A percentile compares a stretch with the other conserved stretches of the same genome.
Conservation (phyloP, 1,140 invertebrate genomes). For the Andrena cerasifolii region DNA sequence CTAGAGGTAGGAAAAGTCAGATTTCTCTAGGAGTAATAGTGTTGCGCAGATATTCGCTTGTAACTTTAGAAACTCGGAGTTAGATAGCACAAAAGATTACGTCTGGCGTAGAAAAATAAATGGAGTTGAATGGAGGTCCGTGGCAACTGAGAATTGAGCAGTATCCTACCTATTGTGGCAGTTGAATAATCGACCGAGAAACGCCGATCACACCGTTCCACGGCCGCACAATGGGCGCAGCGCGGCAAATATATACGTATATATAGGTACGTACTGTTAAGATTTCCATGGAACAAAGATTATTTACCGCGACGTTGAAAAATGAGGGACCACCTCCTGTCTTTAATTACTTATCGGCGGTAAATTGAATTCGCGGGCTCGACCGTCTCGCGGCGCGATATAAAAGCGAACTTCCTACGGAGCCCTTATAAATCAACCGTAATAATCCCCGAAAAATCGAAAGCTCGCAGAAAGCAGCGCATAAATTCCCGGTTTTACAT, state of each 20-base stretch:
- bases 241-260: not conserved
- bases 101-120: not conserved
- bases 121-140: not conserved
- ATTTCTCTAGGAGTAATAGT: no score
- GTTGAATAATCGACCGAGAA: conserved; percentile 33
- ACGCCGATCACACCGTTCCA: conserved; percentile 17
- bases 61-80: no score
- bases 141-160: not conserved
- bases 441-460: conserved; percentile 52
- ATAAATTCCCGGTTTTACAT: conserved; percentile 38
- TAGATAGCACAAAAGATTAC: no score
- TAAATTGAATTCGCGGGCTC: conserved; percentile 37
- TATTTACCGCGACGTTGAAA: conserved; percentile 41
- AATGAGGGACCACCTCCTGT: conserved; percentile 14
- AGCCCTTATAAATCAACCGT: conserved; percentile 34
- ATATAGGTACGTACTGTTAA: conserved; percentile 11
- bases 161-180: not conserved
- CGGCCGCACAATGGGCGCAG: not conserved
- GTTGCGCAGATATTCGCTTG: no score
- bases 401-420: conserved; percentile 31
- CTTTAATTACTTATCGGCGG: conserved; percentile 41
- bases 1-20: no score
- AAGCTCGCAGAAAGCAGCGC: conserved; percentile 25
- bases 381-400: conserved; percentile 13
- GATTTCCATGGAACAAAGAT: conserved; percentile 31